These are phyloP conservation scores for Craniophora ligustri DNA, from an alignment of 2,888 invertebrate genomes.

Conservation along the genomic window DNA sequence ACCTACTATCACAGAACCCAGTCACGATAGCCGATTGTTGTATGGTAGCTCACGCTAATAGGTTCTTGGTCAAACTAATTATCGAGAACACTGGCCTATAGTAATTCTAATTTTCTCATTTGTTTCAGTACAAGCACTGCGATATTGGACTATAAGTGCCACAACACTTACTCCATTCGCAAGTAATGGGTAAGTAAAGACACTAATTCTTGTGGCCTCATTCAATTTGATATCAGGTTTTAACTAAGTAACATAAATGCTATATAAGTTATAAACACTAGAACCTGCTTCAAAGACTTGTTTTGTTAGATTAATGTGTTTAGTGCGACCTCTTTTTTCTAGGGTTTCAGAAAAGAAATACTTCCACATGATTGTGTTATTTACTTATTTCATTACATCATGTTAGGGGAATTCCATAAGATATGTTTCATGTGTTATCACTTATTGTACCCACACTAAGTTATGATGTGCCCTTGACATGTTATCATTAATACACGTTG, in stretches of 20 bases:
- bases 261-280: slow-evolving; percentile 6
- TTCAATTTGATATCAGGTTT: slow-evolving; percentile 18
- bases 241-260: slow-evolving; percentile 12
- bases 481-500: slow-evolving; percentile 17
- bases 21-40: slow-evolving; percentile 40
- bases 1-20: slow-evolving; percentile 28
- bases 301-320: slow-evolving; percentile 20
- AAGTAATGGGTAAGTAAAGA: slow-evolving; percentile 59
- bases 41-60: slow-evolving; percentile 27
- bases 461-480: slow-evolving; percentile 22
- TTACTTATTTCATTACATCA: slow-evolving; percentile 11
- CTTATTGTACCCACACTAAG: not conserved
- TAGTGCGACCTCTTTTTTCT: slow-evolving; percentile 29
- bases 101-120: slow-evolving; percentile 49
- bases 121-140: slow-evolving; percentile 54
- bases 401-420: slow-evolving; percentile 35
- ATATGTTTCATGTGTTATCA: slow-evolving; percentile 8
- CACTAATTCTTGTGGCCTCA: slow-evolving; percentile 23
- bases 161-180: slow-evolving; percentile 29
- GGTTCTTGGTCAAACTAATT: slow-evolving; percentile 44
- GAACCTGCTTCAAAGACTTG: slow-evolving; percentile 4
- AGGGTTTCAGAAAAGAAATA: slow-evolving; percentile 24
- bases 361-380: slow-evolving; percentile 24
- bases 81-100: slow-evolving; percentile 30
- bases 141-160: slow-evolving; percentile 37